These are phyloP conservation scores for Dasysyrphus tricinctus DNA, from an alignment of 2,888 invertebrate species.

Conservation along the genomic window DNA sequence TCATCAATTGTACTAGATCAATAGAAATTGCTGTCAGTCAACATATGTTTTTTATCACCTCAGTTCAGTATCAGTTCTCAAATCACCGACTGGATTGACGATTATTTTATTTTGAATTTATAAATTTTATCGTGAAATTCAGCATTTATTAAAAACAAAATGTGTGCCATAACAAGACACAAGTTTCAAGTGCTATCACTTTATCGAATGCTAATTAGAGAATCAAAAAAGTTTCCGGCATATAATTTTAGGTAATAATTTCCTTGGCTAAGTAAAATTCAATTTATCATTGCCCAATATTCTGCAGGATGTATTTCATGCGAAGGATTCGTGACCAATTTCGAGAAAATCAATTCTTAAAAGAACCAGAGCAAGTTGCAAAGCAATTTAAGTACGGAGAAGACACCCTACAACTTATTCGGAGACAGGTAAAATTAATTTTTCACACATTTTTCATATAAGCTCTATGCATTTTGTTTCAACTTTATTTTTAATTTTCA, in stretches of 20 bases:
- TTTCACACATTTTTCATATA: background rate
- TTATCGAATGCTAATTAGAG: conserved; percentile 55
- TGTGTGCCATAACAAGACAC: conserved; percentile 54
- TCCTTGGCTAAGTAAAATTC: background rate
- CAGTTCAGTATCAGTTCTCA: too few relatives aligned
- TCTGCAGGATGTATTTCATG: conserved; percentile 47
- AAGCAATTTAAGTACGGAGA: conserved; percentile 48
- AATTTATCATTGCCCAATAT: background rate
- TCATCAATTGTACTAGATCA: conserved; percentile 36
- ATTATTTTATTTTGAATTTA: background rate
- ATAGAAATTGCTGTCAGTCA: background rate
- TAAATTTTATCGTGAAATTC: background rate
- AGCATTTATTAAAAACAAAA: conserved; percentile 25
- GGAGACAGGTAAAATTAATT: conserved; percentile 49
- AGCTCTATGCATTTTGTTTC: background rate
- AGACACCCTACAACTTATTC: conserved; percentile 52
- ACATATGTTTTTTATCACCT: background rate
- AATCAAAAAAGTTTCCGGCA: conserved; percentile 56
- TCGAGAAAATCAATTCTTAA: conserved; percentile 34
- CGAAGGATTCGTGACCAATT: conserved; percentile 56
- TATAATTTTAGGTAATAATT: conserved; percentile 60
- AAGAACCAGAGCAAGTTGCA: conserved; percentile 29
- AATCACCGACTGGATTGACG: background rate
- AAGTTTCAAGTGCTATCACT: conserved; percentile 44
- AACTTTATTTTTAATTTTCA: conserved; percentile 14